Percentiles rank a stretch among this genome's conserved stretches.
Evolutionary conservation across 2,113 vertebrate genomes (phyloP).

Genomic region (Burhinus bistriatus): DNA sequence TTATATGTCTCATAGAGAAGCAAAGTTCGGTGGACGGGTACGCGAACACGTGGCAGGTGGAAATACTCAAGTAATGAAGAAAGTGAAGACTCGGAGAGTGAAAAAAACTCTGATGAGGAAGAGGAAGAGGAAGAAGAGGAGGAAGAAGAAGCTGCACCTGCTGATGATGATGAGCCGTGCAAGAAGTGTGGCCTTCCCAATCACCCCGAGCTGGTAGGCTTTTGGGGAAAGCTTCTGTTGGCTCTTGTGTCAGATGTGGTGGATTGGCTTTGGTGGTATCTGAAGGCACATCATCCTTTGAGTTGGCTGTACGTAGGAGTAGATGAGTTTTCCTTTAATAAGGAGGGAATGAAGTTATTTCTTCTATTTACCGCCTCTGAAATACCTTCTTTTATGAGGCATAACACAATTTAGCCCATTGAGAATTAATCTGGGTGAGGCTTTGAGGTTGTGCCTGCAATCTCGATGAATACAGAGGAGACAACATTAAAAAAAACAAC

Average conservation of each 20-base stretch:
- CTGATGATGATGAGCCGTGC: slow-evolving; percentile 91
- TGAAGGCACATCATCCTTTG: neutral
- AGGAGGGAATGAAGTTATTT: neutral
- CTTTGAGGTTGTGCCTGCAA: neutral
- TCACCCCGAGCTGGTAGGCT: slow-evolving; percentile 92
- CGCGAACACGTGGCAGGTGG: slow-evolving; percentile 82
- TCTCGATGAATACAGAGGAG: neutral
- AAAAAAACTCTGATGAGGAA: slow-evolving; percentile 79
- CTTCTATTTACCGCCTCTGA: neutral
- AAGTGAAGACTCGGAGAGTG: slow-evolving; percentile 81
- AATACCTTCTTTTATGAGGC: neutral
- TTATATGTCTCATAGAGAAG: slow-evolving; percentile 73
- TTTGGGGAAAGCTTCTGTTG: neutral
- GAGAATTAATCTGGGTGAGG: neutral
- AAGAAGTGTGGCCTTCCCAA: slow-evolving; percentile 96
- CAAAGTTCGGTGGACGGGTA: slow-evolving; percentile 86
- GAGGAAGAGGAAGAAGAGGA: slow-evolving; percentile 80
- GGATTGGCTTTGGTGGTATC: neutral
- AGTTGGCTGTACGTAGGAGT: accelerated
- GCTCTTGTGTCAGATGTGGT: neutral
- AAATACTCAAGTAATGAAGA: slow-evolving; percentile 86
- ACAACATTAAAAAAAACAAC: too few relatives aligned
- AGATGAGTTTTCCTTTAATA: neutral
- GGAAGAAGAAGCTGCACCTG: slow-evolving; percentile 81
- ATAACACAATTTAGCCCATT: accelerated